A percentile compares a stretch with the other conserved stretches of the same genome.
These are phyloP conservation scores for Lepidothrix coronata DNA, from an alignment of 2,113 vertebrate genomes.

Conservation along the genomic window DNA sequence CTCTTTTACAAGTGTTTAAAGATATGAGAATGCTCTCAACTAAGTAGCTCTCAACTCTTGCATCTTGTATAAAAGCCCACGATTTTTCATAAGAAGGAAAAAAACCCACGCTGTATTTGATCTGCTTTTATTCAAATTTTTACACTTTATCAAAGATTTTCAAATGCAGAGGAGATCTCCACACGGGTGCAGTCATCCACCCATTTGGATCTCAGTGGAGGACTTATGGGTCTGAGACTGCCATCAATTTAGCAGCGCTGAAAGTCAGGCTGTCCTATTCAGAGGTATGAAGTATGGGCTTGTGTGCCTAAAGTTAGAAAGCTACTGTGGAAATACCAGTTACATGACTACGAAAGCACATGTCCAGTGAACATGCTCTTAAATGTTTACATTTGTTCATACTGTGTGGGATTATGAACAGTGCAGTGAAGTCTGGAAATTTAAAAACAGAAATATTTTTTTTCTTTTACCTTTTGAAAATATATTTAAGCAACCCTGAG, in stretches of 20 bases:
- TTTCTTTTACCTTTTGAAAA: slow-evolving; percentile 2
- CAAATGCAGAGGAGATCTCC: neutral
- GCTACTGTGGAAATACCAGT: neutral
- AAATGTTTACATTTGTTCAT: neutral
- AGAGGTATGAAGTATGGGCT: neutral
- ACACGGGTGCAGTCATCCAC: neutral
- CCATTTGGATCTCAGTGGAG: neutral
- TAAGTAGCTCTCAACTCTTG: slow-evolving; percentile 30
- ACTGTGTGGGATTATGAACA: neutral
- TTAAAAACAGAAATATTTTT: neutral
- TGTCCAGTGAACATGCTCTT: neutral
- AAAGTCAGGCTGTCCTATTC: neutral
- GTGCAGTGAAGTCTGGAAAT: neutral
- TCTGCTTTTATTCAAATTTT: slow-evolving; percentile 21
- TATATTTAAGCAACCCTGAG: neutral
- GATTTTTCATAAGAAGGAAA: neutral
- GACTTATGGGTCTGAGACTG: neutral
- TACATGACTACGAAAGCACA: neutral
- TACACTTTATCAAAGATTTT: neutral
- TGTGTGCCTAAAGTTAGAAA: neutral
- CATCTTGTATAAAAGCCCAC: neutral
- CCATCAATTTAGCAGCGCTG: neutral
- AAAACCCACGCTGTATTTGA: neutral
- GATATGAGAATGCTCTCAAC: slow-evolving; percentile 19
- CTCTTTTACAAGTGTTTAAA: slow-evolving; percentile 35